phyloP scores from a whole-genome alignment of 2,113 vertebrate species.

The Xenopus borealis region DNA sequence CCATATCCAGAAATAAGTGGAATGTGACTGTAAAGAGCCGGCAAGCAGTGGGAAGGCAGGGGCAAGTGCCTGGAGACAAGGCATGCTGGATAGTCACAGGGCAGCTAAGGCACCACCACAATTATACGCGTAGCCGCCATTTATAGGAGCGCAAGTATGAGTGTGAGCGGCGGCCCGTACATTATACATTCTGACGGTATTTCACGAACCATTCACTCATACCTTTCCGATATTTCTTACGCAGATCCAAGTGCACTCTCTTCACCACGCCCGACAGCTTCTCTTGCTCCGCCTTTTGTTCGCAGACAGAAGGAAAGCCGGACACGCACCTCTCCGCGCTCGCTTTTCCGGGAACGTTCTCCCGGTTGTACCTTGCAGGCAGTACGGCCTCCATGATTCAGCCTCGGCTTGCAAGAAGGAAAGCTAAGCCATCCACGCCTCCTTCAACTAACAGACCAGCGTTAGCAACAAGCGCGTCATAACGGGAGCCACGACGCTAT shows the following conservation, averaged over 20 bases:
- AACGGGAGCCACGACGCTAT: neutral
- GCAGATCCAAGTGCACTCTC: conserved; percentile 89
- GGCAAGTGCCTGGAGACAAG: too few relatives aligned
- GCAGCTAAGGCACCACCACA: too few relatives aligned
- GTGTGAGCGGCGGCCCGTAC: too few relatives aligned
- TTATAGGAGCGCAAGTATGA: too few relatives aligned
- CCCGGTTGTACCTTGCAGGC: neutral
- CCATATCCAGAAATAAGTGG: too few relatives aligned
- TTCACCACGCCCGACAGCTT: conserved; percentile 92
- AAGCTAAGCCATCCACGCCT: conserved; percentile 7
- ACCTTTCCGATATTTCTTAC: conserved; percentile 96
- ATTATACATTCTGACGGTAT: too few relatives aligned
- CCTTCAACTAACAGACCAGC: neutral
- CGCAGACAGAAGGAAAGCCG: conserved; percentile 18
- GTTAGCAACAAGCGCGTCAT: conserved; percentile 34
- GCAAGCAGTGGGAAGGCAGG: too few relatives aligned
- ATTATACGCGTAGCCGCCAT: too few relatives aligned
- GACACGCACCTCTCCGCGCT: neutral
- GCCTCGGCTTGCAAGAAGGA: conserved; percentile 7
- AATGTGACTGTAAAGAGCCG: too few relatives aligned
- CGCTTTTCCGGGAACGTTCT: too few relatives aligned
- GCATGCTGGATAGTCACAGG: too few relatives aligned
- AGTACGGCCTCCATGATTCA: conserved; percentile 18
- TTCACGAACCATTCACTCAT: conserved; percentile 43
- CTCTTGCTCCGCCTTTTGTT: conserved; percentile 80